Percentiles rank a stretch among this genome's conserved stretches.
phyloP scores from a whole-genome alignment of 2,113 vertebrate genomes.

The Tonatia bakeri region DNA sequence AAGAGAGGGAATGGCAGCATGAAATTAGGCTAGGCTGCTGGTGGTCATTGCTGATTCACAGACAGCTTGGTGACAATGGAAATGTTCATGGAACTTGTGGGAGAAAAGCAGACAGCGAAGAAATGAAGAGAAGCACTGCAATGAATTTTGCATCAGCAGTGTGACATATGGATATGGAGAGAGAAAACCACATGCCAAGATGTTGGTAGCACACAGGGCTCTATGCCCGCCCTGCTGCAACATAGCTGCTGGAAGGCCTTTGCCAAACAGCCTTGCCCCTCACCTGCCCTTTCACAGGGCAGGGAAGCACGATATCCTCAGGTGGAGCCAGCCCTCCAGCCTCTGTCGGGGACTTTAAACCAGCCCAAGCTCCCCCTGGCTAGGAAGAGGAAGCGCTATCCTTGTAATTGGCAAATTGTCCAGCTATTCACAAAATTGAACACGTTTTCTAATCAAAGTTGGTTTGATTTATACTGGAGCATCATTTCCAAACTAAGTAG shows the following conservation, averaged over 20 bases:
- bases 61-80: slow-evolving; percentile 3
- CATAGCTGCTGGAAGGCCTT: not conserved
- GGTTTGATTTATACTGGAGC: not conserved
- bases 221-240: not conserved
- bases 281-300: not conserved
- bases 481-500: not conserved
- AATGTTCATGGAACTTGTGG: not conserved
- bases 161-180: slow-evolving; percentile 13
- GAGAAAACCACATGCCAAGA: not conserved
- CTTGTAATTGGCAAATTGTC: not conserved
- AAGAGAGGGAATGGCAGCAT: not conserved
- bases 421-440: not conserved
- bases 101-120: slow-evolving; percentile 39
- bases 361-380: not conserved
- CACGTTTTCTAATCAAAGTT: slow-evolving; percentile 23
- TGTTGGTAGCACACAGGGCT: not conserved
- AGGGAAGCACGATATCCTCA: not conserved
- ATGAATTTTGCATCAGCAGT: slow-evolving; percentile 26
- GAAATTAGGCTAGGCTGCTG: not conserved
- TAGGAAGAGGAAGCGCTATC: not conserved
- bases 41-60: not conserved
- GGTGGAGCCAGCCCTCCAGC: not conserved
- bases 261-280: not conserved
- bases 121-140: not conserved
- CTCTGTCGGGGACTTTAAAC: not conserved